Percentiles rank a stretch among this genome's conserved stretches.
These are phyloP conservation scores for Ahaetulla prasina DNA, from an alignment of 2,113 vertebrate genomes.

Conservation along the genomic window DNA sequence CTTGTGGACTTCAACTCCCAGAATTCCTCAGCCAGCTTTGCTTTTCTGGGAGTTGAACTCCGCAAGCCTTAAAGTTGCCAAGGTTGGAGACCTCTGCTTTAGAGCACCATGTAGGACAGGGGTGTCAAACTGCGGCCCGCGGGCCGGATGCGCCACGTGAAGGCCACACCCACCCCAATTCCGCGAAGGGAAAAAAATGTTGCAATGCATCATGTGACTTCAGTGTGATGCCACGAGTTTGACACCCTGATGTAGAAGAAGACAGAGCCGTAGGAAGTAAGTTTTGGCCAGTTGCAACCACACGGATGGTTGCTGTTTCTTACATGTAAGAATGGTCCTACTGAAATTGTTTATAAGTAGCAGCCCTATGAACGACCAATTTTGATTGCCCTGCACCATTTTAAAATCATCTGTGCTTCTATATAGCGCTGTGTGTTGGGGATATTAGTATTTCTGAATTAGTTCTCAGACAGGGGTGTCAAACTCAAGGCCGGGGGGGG, in stretches of 20 bases:
- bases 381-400: neutral
- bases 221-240: too few species aligned
- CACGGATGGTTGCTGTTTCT: neutral
- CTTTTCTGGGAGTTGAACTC: too few species aligned
- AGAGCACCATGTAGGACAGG: neutral
- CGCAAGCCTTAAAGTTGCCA: too few species aligned
- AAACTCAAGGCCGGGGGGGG: too few species aligned
- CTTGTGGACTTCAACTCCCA: too few species aligned
- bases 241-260: neutral
- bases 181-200: too few species aligned
- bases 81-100: too few species aligned
- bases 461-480: neutral
- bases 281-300: neutral
- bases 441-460: neutral
- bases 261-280: neutral
- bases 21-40: too few species aligned
- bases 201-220: too few species aligned
- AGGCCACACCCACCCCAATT: too few species aligned
- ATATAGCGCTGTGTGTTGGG: neutral
- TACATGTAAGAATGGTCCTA: neutral
- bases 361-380: neutral
- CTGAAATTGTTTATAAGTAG: neutral
- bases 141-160: too few species aligned
- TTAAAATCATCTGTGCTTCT: neutral
- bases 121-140: too few species aligned